Evolutionary conservation across 2,113 vertebrate genomes (phyloP).

Genomic region (Labeo catla): DNA sequence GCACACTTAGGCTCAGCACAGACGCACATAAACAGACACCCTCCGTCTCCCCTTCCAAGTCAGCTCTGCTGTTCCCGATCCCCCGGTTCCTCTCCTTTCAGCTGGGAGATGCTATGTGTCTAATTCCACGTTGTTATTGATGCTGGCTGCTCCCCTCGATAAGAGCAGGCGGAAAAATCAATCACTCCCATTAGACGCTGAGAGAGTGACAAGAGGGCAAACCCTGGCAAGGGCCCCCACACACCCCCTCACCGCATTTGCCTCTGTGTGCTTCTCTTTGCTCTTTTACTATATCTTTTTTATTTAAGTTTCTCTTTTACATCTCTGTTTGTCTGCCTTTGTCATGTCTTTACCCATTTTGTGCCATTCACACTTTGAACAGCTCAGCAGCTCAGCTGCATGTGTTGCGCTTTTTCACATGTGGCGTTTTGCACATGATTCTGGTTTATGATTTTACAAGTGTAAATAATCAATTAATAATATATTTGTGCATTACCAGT

Average conservation of each 20-base stretch:
- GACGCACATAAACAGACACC: constrained; percentile 24
- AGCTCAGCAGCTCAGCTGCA: neutral
- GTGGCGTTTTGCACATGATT: neutral
- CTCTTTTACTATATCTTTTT: constrained; percentile 41
- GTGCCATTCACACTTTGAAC: neutral
- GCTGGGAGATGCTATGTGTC: constrained; percentile 40
- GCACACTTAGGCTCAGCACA: constrained; percentile 25
- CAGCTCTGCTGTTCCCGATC: constrained; percentile 38
- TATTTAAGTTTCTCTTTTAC: constrained; percentile 29
- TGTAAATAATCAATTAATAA: neutral
- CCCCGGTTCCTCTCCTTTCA: constrained; percentile 18
- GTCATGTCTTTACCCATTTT: neutral
- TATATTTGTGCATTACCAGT: neutral
- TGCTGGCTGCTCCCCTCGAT: constrained; percentile 56
- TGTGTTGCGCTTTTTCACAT: neutral
- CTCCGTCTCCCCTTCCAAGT: constrained; percentile 41
- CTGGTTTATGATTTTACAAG: neutral
- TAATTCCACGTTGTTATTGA: constrained; percentile 60
- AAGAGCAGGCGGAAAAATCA: constrained; percentile 60
- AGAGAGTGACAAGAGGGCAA: constrained; percentile 60
- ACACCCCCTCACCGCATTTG: constrained; percentile 38
- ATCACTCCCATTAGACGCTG: constrained; percentile 60
- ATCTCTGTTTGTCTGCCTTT: constrained; percentile 26
- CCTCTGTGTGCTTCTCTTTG: constrained; percentile 9
- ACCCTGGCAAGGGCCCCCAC: constrained; percentile 50